Conservation (phyloP, 2,113 vertebrate genomes). For the Equus quagga region DNA sequence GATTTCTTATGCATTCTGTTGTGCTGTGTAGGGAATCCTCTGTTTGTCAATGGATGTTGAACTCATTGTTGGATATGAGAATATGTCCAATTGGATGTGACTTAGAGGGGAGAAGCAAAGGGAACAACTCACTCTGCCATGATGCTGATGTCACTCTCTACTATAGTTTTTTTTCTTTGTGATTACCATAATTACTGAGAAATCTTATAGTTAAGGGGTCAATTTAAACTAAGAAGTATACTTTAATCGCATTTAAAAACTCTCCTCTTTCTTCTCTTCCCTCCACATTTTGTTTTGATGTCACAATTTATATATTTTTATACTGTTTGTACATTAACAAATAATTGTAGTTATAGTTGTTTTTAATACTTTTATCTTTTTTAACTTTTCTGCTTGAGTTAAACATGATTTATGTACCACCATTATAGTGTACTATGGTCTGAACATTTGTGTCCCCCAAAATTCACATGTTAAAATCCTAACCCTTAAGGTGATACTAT, state of each 20-base stretch:
- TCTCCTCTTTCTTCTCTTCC: not conserved
- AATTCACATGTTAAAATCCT: not conserved
- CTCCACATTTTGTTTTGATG: not conserved
- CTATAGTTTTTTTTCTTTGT: not conserved
- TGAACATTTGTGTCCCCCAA: not conserved
- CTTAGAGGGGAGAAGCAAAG: no score
- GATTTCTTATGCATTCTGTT: no score
- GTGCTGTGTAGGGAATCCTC: no score
- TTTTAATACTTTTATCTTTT: not conserved
- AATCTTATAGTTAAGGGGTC: not conserved
- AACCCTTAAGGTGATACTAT: not conserved
- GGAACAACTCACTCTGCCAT: no score
- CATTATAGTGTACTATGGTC: not conserved
- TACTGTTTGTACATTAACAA: not conserved
- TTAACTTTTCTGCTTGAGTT: not conserved
- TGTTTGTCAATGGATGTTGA: no score
- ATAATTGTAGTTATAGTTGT: not conserved
- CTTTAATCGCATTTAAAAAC: not conserved
- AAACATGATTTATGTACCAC: not conserved
- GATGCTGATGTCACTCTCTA: not conserved
- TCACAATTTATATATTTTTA: not conserved
- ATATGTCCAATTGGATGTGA: no score
- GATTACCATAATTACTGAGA: not conserved
- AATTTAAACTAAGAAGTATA: not conserved
- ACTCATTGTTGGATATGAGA: no score